Base-by-base conservation (phyloP, 1,140 invertebrate genomes). In the Atopsyche davidsoni region DNA sequence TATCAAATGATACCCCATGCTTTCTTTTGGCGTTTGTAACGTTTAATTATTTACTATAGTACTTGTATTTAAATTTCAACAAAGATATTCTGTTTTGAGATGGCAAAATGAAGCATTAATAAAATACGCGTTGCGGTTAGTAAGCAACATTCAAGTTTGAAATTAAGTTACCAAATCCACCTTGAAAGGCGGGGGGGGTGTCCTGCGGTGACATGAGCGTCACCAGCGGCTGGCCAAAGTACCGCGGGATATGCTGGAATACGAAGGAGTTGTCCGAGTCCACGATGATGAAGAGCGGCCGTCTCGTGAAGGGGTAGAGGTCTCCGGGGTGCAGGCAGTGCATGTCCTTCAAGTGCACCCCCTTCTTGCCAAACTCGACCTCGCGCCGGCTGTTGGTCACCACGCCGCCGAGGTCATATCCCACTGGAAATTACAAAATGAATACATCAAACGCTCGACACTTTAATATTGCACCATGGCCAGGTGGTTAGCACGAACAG, bases 241-340 rank as follows among this genome's bases (percentile, higher is more conserved):
- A 86, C 34, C 64, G 83, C 18, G 92, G 89, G 64, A 96, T 87
- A 66, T 92, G 84, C 75, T 91, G 86, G 74, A 96, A 97, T 49
- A 91, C 87, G 68, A 87, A 90, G 64, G 90, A 93, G 73, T 96
- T 96, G 70, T 96, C 89, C 60, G 91, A 95, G 69, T 97, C 94
- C 50, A 97, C 83, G 53, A 97, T 88, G 35, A 97, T 78, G 72
- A 96, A 95, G 28, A 96, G 76, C 14, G 93, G 94, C 63, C 92
- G 86, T 54, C 93, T 79, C 3, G 89, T 92, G 70, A 91, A 96
- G 1, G 91, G 88, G 68, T 91, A 89, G 18, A 96, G 71, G 68
- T 96, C 93, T 36, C 92, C 92, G 25, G 93, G 93, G 69, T 96
- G 92, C 46, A 97, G 77, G 69, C 85, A 87, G 69, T 94, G 86